These are phyloP conservation scores for Phocoena phocoena DNA, from an alignment of 2,113 vertebrate genomes.

Conservation along the genomic window DNA sequence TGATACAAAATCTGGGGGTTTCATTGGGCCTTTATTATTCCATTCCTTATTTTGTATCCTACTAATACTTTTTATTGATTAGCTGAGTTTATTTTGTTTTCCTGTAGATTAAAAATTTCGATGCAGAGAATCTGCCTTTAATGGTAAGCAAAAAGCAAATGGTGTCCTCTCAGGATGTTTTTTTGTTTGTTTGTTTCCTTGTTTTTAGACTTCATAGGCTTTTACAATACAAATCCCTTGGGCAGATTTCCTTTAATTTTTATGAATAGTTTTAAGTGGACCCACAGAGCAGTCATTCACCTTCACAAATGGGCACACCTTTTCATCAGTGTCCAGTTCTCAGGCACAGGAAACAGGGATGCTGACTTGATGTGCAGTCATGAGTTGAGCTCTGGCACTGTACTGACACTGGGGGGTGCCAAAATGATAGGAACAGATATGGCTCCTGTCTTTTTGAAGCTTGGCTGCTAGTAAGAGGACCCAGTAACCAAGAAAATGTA, in stretches of 20 bases:
- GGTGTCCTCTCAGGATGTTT: background rate
- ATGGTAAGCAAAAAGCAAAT: background rate
- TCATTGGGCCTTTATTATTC: background rate
- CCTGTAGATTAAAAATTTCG: background rate
- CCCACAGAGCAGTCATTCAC: background rate
- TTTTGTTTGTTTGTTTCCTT: background rate
- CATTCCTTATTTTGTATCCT: background rate
- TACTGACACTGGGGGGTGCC: background rate
- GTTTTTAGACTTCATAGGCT: background rate
- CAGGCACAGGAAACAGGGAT: background rate
- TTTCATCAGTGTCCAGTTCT: background rate
- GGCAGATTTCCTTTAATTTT: background rate
- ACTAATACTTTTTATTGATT: background rate
- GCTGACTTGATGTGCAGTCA: background rate
- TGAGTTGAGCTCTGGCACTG: background rate
- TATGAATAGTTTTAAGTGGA: background rate
- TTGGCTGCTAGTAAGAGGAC: background rate
- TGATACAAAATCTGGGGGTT: background rate
- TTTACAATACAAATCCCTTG: background rate
- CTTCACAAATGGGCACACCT: background rate
- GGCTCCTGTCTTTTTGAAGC: background rate
- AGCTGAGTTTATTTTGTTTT: constrained; percentile 40
- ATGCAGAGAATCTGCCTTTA: background rate
- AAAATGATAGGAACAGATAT: background rate
- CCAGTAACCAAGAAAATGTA: background rate